Evolutionary conservation across 2,797 vertebrate genomes (phyloP).

Genomic region (Aulostomus chinensis): DNA sequence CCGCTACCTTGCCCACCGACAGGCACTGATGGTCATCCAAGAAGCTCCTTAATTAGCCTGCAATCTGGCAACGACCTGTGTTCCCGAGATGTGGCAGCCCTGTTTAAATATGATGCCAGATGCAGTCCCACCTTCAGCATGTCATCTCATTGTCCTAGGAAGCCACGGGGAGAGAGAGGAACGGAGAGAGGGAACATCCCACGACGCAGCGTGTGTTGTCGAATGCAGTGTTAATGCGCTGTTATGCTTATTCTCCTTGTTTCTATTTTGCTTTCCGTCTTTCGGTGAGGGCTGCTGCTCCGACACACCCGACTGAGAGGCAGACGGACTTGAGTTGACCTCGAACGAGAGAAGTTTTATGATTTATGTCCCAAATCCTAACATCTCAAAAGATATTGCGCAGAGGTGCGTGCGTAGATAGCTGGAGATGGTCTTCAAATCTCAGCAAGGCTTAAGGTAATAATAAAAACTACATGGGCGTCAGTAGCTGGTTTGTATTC

Average conservation of each 20-base stretch:
- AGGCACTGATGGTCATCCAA: conserved; percentile 88
- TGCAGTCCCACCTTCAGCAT: conserved; percentile 84
- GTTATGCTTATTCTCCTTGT: conserved; percentile 51
- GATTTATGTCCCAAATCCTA: conserved; percentile 21
- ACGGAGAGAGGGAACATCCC: conserved; percentile 63
- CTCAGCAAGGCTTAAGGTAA: not conserved
- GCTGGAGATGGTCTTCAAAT: too few relatives aligned
- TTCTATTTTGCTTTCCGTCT: conserved; percentile 61
- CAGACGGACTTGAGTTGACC: conserved; percentile 60
- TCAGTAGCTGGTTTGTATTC: conserved; percentile 13
- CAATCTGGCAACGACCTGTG: conserved; percentile 85
- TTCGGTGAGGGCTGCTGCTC: conserved; percentile 22
- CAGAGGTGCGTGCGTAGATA: too few relatives aligned
- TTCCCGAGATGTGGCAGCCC: conserved; percentile 82
- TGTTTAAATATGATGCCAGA: conserved; percentile 84
- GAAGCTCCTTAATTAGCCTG: conserved; percentile 86
- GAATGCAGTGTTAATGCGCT: conserved; percentile 65
- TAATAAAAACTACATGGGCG: conserved; percentile 14
- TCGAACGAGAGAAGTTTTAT: conserved; percentile 52
- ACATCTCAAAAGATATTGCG: not conserved
- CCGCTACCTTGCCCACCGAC: conserved; percentile 81
- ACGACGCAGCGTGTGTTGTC: conserved; percentile 65
- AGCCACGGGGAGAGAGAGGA: conserved; percentile 64
- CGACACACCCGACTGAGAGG: conserved; percentile 47
- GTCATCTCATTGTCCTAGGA: conserved; percentile 82